Percentiles rank a stretch among this genome's conserved stretches.
These are phyloP conservation scores for Antigone vipio DNA, from an alignment of 2,113 vertebrate species.

Conservation along the genomic window DNA sequence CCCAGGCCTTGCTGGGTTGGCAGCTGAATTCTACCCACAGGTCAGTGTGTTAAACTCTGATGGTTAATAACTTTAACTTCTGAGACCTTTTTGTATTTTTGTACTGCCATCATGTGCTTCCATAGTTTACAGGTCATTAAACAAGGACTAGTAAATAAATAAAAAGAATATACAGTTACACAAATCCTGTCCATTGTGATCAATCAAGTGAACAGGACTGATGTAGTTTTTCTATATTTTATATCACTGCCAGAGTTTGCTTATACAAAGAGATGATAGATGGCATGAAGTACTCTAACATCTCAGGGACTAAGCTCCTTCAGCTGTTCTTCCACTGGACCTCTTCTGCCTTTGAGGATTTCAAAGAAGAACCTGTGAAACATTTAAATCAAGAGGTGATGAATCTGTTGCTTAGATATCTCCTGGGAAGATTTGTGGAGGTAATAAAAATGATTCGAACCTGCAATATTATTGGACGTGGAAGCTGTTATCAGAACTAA, in stretches of 20 bases:
- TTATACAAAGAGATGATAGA: neutral
- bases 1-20: neutral
- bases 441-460: slow-evolving; percentile 6
- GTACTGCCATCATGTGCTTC: neutral
- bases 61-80: neutral
- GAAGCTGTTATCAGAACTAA: neutral
- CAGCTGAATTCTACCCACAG: neutral
- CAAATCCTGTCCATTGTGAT: neutral
- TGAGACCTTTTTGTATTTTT: neutral
- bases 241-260: neutral
- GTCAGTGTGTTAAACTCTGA: neutral
- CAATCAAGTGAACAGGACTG: neutral
- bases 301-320: neutral
- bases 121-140: neutral
- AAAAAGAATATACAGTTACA: neutral
- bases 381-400: neutral
- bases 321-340: neutral
- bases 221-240: neutral
- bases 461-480: neutral
- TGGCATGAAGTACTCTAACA: neutral
- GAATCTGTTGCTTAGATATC: neutral
- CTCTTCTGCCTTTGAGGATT: neutral
- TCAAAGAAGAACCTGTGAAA: neutral
- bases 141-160: neutral
- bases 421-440: neutral